Evolutionary conservation across 2,113 vertebrate species (phyloP).

Genomic region (Actenoides hombroni): DNA sequence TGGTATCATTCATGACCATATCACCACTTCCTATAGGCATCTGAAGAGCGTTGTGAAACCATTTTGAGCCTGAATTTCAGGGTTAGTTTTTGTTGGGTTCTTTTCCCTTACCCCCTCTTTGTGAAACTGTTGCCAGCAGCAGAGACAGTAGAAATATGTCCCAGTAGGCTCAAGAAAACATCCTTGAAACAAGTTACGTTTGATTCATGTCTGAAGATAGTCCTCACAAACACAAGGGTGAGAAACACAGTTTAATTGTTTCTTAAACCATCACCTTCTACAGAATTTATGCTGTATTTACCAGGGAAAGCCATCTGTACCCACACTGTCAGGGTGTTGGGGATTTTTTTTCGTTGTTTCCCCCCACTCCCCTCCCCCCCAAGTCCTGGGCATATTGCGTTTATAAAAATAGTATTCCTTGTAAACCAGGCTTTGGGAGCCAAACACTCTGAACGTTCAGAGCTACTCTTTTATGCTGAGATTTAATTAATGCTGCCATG

Average conservation of each 20-base stretch:
- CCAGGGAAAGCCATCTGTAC: conserved; percentile 68
- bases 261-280: conserved; percentile 63
- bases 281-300: conserved; percentile 56
- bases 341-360: not conserved
- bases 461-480: conserved; percentile 42
- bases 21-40: not conserved
- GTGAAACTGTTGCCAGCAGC: conserved; percentile 16
- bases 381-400: conserved; percentile 50
- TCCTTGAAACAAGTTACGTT: conserved; percentile 51
- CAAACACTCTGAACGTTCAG: conserved; percentile 35
- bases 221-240: conserved; percentile 52
- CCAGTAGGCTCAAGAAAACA: conserved; percentile 49
- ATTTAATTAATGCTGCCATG: conserved; percentile 45
- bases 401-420: conserved; percentile 67
- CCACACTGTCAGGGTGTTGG: conserved; percentile 45
- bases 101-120: not conserved
- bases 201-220: conserved; percentile 62
- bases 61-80: not conserved
- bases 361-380: not conserved
- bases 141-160: conserved; percentile 42
- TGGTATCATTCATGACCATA: not conserved
- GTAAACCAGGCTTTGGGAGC: conserved; percentile 45
- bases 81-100: too few species aligned
- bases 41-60: not conserved
- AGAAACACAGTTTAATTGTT: conserved; percentile 44